Percentiles rank a stretch among this genome's conserved stretches.
Evolutionary conservation across 2,113 vertebrate species (phyloP).

Genomic region (Oreochromis aureus): DNA sequence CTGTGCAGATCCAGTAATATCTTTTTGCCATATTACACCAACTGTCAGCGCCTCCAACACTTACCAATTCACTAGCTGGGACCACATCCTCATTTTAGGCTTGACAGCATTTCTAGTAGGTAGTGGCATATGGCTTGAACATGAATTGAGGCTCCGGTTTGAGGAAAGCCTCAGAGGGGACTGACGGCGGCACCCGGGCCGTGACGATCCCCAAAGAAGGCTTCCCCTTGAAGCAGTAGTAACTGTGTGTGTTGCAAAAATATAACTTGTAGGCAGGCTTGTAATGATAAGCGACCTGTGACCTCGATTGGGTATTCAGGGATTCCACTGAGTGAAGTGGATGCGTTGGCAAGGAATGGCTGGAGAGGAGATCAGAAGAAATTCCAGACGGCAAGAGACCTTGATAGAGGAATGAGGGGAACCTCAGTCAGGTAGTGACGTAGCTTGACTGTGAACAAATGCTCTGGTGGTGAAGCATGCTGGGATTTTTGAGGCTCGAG

Average conservation of each 20-base stretch:
- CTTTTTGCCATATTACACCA: neutral
- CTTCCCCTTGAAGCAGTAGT: neutral
- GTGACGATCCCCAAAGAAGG: neutral
- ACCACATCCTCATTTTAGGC: neutral
- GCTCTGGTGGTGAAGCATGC: neutral
- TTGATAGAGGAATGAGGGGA: neutral
- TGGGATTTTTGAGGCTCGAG: neutral
- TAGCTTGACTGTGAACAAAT: neutral
- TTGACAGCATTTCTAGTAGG: neutral
- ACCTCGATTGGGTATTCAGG: accelerated
- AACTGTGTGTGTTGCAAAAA: neutral
- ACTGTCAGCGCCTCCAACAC: neutral
- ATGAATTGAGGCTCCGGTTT: neutral
- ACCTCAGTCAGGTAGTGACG: neutral
- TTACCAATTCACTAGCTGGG: neutral
- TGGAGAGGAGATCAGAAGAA: neutral
- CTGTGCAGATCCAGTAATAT: neutral
- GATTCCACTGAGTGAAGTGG: neutral
- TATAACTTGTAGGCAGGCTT: neutral
- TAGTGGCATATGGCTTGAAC: neutral
- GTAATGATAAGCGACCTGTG: neutral
- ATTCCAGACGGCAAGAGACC: neutral
- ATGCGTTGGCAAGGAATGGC: neutral
- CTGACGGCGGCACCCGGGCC: accelerated
- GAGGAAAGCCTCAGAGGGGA: neutral